A percentile compares a stretch with the other conserved stretches of the same genome.
Conservation (phyloP, 2,888 invertebrate species). For the Agonopterix alstromeriana region DNA sequence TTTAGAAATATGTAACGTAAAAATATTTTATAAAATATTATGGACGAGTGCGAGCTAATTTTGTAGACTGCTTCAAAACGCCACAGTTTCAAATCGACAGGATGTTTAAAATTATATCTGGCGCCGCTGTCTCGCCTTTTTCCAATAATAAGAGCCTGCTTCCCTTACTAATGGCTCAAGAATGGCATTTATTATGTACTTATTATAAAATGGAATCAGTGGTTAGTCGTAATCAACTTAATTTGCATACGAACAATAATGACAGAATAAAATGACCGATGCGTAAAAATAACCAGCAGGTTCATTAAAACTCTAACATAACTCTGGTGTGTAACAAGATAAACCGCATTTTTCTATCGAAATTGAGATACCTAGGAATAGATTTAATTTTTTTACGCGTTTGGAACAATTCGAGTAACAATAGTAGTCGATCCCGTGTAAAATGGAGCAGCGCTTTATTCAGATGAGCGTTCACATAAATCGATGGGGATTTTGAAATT, state of each 20-base stretch:
- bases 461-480: constrained; percentile 70
- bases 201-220: not conserved
- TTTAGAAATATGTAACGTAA: not conserved
- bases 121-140: constrained; percentile 22
- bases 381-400: no score
- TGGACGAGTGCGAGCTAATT: not conserved
- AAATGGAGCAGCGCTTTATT: constrained; percentile 64
- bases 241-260: no score
- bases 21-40: not conserved
- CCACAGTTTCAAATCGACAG: constrained; percentile 1
- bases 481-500: constrained; percentile 73
- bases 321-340: no score
- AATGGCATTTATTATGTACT: not conserved
- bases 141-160: constrained; percentile 20
- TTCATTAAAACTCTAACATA: no score
- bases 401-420: constrained; percentile 20
- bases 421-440: constrained; percentile 39
- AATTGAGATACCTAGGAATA: no score
- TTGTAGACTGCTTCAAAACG: not conserved
- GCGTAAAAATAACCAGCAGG: no score
- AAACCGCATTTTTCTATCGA: no score
- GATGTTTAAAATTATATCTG: constrained; percentile 14
- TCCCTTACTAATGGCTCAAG: constrained; percentile 16
- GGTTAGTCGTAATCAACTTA: no score
- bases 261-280: no score